phyloP scores from a whole-genome alignment of 30 jellyfish, hydroid and myxozoan species.

The Haliclystus octoradiatus region DNA sequence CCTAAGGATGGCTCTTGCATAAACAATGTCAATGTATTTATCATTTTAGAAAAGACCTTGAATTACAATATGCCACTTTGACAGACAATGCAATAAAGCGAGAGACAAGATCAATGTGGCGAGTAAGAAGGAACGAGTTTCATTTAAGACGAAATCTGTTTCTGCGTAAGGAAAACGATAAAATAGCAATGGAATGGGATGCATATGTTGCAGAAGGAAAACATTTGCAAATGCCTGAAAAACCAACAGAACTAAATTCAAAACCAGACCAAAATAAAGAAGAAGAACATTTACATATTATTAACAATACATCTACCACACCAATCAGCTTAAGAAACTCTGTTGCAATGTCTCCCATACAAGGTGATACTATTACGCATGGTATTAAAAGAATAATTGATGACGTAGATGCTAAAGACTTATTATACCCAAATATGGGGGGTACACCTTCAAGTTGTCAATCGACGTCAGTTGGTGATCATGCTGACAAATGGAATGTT shows the following conservation, averaged over 20 bases:
- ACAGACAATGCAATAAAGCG: conserved; percentile 52
- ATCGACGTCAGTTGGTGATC: background rate
- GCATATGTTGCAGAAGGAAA: background rate
- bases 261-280: background rate
- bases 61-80: conserved; percentile 35
- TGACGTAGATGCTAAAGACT: conserved; percentile 4
- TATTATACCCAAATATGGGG: conserved; percentile 12
- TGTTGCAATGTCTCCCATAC: background rate
- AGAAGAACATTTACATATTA: background rate
- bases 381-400: background rate
- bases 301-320: background rate
- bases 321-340: background rate
- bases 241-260: background rate
- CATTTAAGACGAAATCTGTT: conserved; percentile 43
- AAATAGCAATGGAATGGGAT: background rate
- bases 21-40: too few species aligned
- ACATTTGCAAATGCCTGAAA: too few species aligned
- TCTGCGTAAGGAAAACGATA: conserved; percentile 13
- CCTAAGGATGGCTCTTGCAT: too few species aligned
- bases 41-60: conserved; percentile 75
- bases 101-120: conserved; percentile 80
- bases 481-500: background rate
- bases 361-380: background rate
- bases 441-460: background rate
- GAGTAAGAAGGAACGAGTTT: conserved; percentile 39